Base-by-base conservation (phyloP, 2,888 invertebrate species). In the Dysmachus trigonus region DNA sequence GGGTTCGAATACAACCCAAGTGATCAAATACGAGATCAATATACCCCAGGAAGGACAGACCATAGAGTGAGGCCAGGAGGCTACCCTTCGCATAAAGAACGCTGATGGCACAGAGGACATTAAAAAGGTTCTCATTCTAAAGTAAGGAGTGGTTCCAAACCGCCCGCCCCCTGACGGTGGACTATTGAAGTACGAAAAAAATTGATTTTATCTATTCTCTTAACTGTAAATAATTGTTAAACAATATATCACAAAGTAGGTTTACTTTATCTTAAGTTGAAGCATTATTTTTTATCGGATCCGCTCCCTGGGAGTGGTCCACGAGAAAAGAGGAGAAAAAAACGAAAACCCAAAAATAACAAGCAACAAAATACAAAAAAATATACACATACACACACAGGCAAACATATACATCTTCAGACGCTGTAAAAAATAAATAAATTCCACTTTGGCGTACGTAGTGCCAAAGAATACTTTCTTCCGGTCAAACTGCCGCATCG, bases 21-120 rank as follows among this genome's bases (percentile, higher is more conserved):
- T 94, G 86, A 94, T 94, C 88, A 94, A 94, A 90, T 94, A 94
- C 90, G 94, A 94, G 91, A 94, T 94, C 85, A 91, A 91, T 31
- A 92, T 94, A 88, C 94, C 94, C 1, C 93, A 93, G 30, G 90
- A 90, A 82, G 89, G 89, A 86, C 90, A 90, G 87, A 86, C 88
- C 73, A 89, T 90, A 85, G 90, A 89, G 88, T 89, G 88, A 88
- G 88, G 84, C 51, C 87, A 87, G 86, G 86, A 87, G 76, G 87
- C 87, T 41, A 85, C 86, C 41, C 79, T 88, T 62, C 86, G 87
- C 51, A 87, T 88, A 22, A 87, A 86, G 84, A 87, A 87, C 79
- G 86, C 87, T 15, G 87, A 87, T 81, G 87, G 87, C 38, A 87
- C 88, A 18, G 86, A 87, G 79, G 86, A 87, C 51, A 79, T 88